These are phyloP conservation scores for Nipponacmea schrenckii DNA, from an alignment of 2,888 invertebrate species.

Conservation along the genomic window DNA sequence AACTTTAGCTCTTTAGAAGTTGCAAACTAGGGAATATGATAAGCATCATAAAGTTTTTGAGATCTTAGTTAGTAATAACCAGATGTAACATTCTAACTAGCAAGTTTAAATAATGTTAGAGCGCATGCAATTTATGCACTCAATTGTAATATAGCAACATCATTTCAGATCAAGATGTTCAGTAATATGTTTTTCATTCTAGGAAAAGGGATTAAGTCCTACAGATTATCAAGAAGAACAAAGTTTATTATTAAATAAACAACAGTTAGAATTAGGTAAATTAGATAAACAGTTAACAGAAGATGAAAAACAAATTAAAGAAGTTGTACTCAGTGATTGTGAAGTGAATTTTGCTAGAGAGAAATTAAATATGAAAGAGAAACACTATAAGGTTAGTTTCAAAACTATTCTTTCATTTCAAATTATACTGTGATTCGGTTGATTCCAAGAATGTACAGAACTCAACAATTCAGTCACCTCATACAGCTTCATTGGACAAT, in stretches of 20 bases:
- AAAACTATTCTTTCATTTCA: neutral
- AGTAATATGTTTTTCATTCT: slow-evolving; percentile 12
- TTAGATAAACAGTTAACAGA: slow-evolving; percentile 50
- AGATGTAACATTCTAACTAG: too few species aligned
- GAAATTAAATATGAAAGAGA: slow-evolving; percentile 61
- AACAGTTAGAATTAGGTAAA: slow-evolving; percentile 58
- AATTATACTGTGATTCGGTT: neutral
- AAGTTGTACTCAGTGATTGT: slow-evolving; percentile 61
- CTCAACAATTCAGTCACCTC: too few species aligned
- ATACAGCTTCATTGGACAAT: too few species aligned
- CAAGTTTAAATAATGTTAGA: too few species aligned
- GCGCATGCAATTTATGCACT: too few species aligned
- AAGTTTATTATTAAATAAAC: slow-evolving; percentile 55
- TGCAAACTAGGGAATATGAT: too few species aligned
- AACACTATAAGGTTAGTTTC: slow-evolving; percentile 60
- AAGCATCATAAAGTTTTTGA: too few species aligned
- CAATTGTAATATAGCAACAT: too few species aligned
- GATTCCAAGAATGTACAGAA: too few species aligned
- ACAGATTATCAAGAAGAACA: slow-evolving; percentile 55
- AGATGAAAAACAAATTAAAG: slow-evolving; percentile 54
- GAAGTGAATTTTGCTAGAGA: slow-evolving; percentile 62
- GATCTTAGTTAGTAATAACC: too few species aligned
- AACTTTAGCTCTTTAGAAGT: too few species aligned
- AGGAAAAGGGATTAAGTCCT: slow-evolving; percentile 56
- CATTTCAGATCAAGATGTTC: too few species aligned